phyloP scores from a whole-genome alignment of 2,797 vertebrate species.

The Microctenopoma lineatum region DNA sequence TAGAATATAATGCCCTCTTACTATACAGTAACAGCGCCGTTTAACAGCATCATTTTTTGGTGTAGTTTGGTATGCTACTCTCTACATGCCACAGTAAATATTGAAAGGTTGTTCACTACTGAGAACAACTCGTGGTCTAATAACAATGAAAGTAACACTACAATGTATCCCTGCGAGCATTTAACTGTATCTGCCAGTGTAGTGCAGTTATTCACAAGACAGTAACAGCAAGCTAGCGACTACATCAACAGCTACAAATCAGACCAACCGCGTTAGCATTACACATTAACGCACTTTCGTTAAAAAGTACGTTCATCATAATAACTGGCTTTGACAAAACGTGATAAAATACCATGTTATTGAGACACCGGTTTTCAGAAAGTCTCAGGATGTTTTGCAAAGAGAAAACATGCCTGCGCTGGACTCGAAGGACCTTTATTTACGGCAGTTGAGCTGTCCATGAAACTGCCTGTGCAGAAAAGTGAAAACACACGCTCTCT shows the following conservation, averaged over 20 bases:
- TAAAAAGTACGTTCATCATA: neutral
- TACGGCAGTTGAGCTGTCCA: slow-evolving; percentile 55
- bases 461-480: slow-evolving; percentile 74
- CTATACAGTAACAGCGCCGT: neutral
- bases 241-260: neutral
- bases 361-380: slow-evolving; percentile 22
- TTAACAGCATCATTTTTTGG: neutral
- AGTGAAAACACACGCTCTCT: neutral
- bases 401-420: slow-evolving; percentile 67
- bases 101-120: neutral
- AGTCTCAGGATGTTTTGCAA: neutral
- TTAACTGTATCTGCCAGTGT: neutral
- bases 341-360: slow-evolving; percentile 55
- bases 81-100: accelerated
- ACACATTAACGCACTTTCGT: neutral
- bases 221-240: slow-evolving; percentile 53
- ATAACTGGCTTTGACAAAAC: slow-evolving; percentile 13
- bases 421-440: slow-evolving; percentile 70
- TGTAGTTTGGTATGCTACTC: neutral
- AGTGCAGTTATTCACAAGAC: neutral
- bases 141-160: neutral
- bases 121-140: neutral
- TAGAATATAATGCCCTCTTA: too few relatives aligned
- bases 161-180: neutral
- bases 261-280: neutral